Base-by-base conservation (phyloP, 2,113 vertebrate genomes). In the Oncorhynchus keta region DNA sequence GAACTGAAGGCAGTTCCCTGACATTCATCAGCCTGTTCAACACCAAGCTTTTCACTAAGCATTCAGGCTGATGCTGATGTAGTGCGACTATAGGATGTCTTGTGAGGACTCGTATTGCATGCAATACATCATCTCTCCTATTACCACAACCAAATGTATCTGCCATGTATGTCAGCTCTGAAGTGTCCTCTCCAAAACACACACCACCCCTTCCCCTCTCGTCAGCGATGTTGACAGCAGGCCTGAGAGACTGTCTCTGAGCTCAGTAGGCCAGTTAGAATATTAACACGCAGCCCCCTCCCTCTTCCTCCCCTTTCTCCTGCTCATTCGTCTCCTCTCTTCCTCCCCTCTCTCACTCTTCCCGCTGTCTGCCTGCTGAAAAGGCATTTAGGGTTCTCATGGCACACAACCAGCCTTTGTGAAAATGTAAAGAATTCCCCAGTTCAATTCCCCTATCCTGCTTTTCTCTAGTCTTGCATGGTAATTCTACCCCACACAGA, bases 191-290 rank as follows among this genome's bases (percentile, higher is more conserved):
- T 45, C 39, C 51, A 55, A 55, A 55, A 39, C 72, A 61, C 48
- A 71, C 72, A 28, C 5, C 73, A 67, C 59, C 59, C 18, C 51
- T 62, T 24, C 59, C 59, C n/a, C 16, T 51, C 12, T 14, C 1
- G 3, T 4, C 51, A 55, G 13, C 16, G 2, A 18, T 62, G 59
- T n/a, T 62, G n/a, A n/a, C 59, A 22, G 35, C 51, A 32, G 22
- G 39, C 70, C 77, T 59, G 55, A 72, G 30, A 9, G 32, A 5
- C n/a, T 45, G 51, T 68, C 55, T 75, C 16, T 9, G 39, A 59
- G 68, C 48, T 67, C 49, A 48, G 72, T 26, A 73, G 12, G 24
- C n/a, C 79, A 73, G 75, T 83, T 76, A 82, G 86, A 89, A 85
- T 89, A 81, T 77, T 81, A 89, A 85, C 79, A 71, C 71, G 57